Evolutionary conservation across 2,888 invertebrate genomes (phyloP).

Genomic region (Apotomis turbidana): DNA sequence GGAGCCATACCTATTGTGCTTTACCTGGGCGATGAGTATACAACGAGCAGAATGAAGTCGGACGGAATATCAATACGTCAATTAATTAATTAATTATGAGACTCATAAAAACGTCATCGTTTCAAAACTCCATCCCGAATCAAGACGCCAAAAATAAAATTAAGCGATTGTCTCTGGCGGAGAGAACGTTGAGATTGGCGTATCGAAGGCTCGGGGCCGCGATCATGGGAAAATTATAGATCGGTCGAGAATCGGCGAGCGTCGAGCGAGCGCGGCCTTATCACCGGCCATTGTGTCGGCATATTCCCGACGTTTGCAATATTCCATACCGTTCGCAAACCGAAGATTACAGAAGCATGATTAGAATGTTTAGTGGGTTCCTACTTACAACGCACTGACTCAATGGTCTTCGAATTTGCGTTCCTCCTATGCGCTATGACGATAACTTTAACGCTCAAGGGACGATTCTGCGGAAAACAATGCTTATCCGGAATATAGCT

Average conservation of each 20-base stretch:
- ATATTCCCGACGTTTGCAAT: constrained; percentile 67
- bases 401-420: constrained; percentile 30
- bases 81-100: constrained; percentile 27
- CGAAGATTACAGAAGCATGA: constrained; percentile 67
- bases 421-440: constrained; percentile 18
- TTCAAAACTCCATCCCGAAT: constrained; percentile 15
- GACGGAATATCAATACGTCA: constrained; percentile 16
- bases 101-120: constrained; percentile 22
- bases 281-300: constrained; percentile 66
- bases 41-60: constrained; percentile 8
- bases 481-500: constrained; percentile 26
- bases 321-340: constrained; percentile 69
- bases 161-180: constrained; percentile 52
- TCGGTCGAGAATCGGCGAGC: constrained; percentile 60
- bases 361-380: constrained; percentile 64
- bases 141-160: constrained; percentile 48
- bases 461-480: constrained; percentile 14
- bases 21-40: constrained; percentile 23
- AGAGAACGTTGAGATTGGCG: constrained; percentile 58
- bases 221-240: constrained; percentile 76
- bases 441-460: constrained; percentile 9
- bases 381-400: constrained; percentile 40
- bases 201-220: constrained; percentile 60
- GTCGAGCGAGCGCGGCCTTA: constrained; percentile 54
- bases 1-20: constrained; percentile 29